phyloP scores from a whole-genome alignment of 2,113 vertebrate species.

The Odontophorus gujanensis region DNA sequence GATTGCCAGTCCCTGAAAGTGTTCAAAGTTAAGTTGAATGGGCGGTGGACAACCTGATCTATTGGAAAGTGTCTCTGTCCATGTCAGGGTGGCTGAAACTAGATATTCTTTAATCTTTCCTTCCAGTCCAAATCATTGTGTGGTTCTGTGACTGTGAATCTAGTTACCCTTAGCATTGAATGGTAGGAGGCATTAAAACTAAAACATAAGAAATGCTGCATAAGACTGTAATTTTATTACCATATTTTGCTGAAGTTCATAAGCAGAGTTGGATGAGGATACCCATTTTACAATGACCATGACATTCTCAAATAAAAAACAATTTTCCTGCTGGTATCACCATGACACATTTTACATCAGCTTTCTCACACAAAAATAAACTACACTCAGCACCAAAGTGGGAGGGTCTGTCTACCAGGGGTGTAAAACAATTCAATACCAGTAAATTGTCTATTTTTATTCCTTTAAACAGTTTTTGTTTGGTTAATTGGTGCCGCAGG shows the following conservation, averaged over 20 bases:
- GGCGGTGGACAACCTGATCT: background rate
- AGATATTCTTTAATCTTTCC: background rate
- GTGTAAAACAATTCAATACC: background rate
- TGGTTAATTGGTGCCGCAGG: slow-evolving; percentile 19
- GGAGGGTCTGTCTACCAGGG: background rate
- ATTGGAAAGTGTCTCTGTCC: background rate
- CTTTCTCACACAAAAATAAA: background rate
- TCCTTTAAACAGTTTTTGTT: slow-evolving; percentile 31
- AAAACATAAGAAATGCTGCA: background rate
- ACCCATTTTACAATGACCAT: background rate
- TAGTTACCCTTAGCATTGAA: background rate
- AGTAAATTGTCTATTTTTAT: slow-evolving; percentile 27
- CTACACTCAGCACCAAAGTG: background rate
- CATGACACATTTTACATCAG: background rate
- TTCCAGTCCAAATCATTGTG: background rate
- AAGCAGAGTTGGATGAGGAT: background rate
- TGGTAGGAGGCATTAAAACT: background rate
- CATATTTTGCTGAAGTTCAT: background rate
- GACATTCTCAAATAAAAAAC: background rate
- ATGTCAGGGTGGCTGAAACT: background rate
- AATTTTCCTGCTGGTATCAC: background rate
- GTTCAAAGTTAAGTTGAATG: background rate
- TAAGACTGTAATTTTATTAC: background rate
- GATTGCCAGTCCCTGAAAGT: background rate
- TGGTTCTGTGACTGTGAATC: background rate